Conservation (phyloP, 1,140 invertebrate genomes). For the Chelonus insularis region DNA sequence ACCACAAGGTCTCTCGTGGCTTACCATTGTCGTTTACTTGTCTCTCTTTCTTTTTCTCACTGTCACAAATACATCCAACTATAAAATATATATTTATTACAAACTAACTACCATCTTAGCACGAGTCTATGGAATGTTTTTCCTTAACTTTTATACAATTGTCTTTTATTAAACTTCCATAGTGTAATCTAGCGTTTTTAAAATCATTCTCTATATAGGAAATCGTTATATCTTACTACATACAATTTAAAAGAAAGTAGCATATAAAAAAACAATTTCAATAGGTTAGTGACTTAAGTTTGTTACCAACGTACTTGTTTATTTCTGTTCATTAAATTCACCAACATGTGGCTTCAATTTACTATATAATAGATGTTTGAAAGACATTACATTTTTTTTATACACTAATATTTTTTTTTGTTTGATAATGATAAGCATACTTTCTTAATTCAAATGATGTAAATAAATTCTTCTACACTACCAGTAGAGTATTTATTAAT, state of each 20-base stretch:
- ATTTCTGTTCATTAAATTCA: neutral
- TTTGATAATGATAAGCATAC: no score
- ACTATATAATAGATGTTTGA: no score
- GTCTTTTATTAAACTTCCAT: neutral
- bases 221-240: neutral
- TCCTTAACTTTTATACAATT: neutral
- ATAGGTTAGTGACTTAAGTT: neutral
- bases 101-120: conserved; percentile 2
- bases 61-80: conserved; percentile 5
- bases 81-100: conserved; percentile 13
- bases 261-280: conserved; percentile 4
- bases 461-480: no score
- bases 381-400: no score
- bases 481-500: no score
- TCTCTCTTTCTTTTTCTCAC: conserved; percentile 18
- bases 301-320: neutral
- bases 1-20: conserved; percentile 23
- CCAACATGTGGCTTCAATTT: neutral
- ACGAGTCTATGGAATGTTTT: conserved; percentile 5
- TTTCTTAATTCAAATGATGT: no score
- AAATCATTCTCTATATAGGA: neutral
- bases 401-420: no score
- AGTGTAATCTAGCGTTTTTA: neutral
- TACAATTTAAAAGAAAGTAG: neutral
- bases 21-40: conserved; percentile 22